Percentiles rank a stretch among this genome's conserved stretches.
These are phyloP conservation scores for Patiria pectinifera DNA, from an alignment of 53 echinoderm and acorn worm species.

Conservation along the genomic window DNA sequence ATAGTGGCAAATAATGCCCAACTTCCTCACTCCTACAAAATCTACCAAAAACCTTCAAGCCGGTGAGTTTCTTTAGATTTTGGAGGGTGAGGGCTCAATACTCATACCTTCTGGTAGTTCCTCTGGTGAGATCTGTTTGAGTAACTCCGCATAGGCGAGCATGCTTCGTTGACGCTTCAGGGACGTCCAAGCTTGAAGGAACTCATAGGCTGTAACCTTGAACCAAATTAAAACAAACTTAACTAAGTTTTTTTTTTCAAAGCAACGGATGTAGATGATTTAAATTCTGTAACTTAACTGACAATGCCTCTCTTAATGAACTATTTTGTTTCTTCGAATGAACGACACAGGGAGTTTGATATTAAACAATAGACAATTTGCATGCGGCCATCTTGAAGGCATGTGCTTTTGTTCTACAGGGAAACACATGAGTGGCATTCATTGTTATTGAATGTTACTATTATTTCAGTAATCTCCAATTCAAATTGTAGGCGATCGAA, in stretches of 20 bases:
- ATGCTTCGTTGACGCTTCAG: constrained; percentile 75
- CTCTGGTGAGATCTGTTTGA: constrained; percentile 82
- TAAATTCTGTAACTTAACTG: too few relatives aligned
- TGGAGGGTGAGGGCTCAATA: background rate
- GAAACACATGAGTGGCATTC: too few relatives aligned
- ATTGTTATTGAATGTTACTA: too few relatives aligned
- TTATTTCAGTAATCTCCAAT: too few relatives aligned
- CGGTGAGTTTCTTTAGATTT: background rate
- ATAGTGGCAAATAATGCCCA: background rate
- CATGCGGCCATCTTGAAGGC: too few relatives aligned
- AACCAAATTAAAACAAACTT: background rate
- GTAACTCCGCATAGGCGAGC: constrained; percentile 73
- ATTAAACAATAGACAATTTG: too few relatives aligned
- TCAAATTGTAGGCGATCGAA: too few relatives aligned
- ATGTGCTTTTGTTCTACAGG: too few relatives aligned
- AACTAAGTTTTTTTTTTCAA: background rate
- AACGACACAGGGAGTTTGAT: too few relatives aligned
- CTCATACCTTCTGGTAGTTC: constrained; percentile 83
- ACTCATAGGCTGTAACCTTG: constrained; percentile 93
- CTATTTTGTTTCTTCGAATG: too few relatives aligned
- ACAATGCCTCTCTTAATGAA: too few relatives aligned
- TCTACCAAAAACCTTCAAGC: background rate
- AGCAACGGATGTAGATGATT: background rate
- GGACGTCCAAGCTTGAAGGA: constrained; percentile 91
- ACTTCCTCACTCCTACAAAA: background rate